These are phyloP conservation scores for Platycnemis pennipes DNA, from an alignment of 2,888 invertebrate genomes.

Conservation along the genomic window DNA sequence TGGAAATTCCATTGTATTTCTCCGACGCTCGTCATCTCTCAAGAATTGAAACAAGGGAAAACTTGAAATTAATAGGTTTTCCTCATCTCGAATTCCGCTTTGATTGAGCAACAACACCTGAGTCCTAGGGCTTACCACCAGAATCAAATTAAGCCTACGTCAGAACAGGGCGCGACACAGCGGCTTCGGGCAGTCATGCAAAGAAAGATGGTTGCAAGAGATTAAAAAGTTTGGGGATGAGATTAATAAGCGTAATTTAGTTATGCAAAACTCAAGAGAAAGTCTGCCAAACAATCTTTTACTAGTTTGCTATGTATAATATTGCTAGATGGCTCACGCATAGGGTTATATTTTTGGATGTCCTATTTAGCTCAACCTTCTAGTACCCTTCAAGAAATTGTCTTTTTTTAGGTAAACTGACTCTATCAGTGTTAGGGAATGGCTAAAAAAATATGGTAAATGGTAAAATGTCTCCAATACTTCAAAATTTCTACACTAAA, in stretches of 20 bases:
- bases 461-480: no score
- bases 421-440: no score
- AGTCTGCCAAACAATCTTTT: background rate
- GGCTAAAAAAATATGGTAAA: no score
- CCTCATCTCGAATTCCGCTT: background rate
- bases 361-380: no score
- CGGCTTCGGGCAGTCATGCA: background rate
- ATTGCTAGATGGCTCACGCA: no score
- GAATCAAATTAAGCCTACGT: conserved; percentile 5
- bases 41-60: conserved; percentile 17
- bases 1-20: background rate
- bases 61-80: conserved; percentile 26
- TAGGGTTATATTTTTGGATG: no score
- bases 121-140: background rate
- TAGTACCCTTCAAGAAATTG: no score
- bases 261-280: background rate
- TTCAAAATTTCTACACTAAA: no score
- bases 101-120: conserved; percentile 8
- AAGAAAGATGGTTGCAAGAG: background rate
- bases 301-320: no score
- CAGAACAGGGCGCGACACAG: background rate
- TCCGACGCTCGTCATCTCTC: background rate
- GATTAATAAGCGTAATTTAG: background rate
- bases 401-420: no score
- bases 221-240: background rate